A percentile compares a stretch with the other conserved stretches of the same genome.
These are phyloP conservation scores for Maniola jurtina DNA, from an alignment of 1,140 invertebrate genomes.

Conservation along the genomic window DNA sequence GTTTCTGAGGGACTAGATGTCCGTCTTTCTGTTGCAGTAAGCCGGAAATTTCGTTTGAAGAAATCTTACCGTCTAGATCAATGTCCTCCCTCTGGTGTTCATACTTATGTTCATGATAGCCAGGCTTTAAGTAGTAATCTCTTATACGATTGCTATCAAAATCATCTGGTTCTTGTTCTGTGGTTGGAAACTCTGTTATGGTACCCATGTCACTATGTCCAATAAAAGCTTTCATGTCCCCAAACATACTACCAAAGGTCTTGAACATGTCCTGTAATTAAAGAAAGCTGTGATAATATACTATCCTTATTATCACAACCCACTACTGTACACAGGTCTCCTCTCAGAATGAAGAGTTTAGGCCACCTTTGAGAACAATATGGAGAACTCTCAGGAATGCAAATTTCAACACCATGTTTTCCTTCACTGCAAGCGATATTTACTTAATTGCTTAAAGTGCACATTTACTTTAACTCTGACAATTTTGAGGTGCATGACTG, in stretches of 20 bases:
- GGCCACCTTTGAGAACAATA: too few relatives aligned
- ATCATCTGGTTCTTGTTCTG: conserved; percentile 29
- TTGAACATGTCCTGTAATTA: conserved; percentile 55
- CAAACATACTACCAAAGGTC: conserved; percentile 61
- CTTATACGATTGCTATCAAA: conserved; percentile 52
- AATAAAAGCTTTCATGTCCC: conserved; percentile 59
- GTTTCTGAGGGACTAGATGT: conserved; percentile 32
- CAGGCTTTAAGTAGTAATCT: conserved; percentile 68
- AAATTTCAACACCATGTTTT: too few relatives aligned
- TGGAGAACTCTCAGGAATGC: too few relatives aligned
- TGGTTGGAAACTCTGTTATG: conserved; percentile 36
- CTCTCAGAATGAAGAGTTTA: too few relatives aligned
- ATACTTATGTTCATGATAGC: conserved; percentile 48
- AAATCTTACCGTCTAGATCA: conserved; percentile 67
- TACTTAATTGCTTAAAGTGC: too few relatives aligned
- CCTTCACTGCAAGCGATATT: too few relatives aligned
- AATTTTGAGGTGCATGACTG: too few relatives aligned
- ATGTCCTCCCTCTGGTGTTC: conserved; percentile 49
- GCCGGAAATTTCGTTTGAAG: conserved; percentile 65
- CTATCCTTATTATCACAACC: too few relatives aligned
- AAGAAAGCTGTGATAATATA: not conserved
- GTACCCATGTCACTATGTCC: conserved; percentile 44
- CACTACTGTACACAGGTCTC: too few relatives aligned
- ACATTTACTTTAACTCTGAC: too few relatives aligned
- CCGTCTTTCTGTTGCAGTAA: conserved; percentile 58